Evolutionary conservation across 2,888 invertebrate genomes (phyloP), one percentile per base, ranked within the genome.

Genomic region (Gryllus longicercus): DNA sequence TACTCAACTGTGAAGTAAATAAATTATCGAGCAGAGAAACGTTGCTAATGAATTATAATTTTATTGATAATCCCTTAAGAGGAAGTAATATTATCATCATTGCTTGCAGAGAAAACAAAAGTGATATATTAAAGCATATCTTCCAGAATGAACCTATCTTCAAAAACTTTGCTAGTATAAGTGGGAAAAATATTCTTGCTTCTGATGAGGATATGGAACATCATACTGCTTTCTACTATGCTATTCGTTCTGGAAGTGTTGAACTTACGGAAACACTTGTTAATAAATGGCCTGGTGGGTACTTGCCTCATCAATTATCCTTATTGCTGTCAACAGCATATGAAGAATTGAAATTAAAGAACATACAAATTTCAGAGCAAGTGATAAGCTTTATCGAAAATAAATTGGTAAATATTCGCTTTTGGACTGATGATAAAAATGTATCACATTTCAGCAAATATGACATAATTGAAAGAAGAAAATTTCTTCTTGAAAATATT

Each of bases 191-290:
- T 49, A 77, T 77, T 49, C 50, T 77, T n/a, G 49, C 77, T 1
- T 50, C n/a, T 14, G 23, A 76, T 76, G 25, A 21, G 21, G 83
- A 84, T 80, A 79, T 81, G 77, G 51, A 23, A 1, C 75, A 77
- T 11, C 83, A 83, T 77, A 83, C 82, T 80, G 83, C 82, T 25
- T 84, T 84, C 82, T 84, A 84, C 78, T 84, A 84, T 82, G 82
- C 84, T 63, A 83, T 84, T 75, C 82, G 84, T 74, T 83, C 83
- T 50, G 79, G 81, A 21, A 83, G 82, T 78, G 51, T 82, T 50
- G 74, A 83, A 51, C 75, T 84, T 18, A 77, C 84, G 50, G 76
- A 82, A 23, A 82, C 76, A 25, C 79, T 84, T 10, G 83, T 84
- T 50, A 51, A 78, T 74, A 80, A 82, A 75, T 82, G 82, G 81